Conservation (phyloP, 2,888 invertebrate species). For the Athripsodes cinereus region DNA sequence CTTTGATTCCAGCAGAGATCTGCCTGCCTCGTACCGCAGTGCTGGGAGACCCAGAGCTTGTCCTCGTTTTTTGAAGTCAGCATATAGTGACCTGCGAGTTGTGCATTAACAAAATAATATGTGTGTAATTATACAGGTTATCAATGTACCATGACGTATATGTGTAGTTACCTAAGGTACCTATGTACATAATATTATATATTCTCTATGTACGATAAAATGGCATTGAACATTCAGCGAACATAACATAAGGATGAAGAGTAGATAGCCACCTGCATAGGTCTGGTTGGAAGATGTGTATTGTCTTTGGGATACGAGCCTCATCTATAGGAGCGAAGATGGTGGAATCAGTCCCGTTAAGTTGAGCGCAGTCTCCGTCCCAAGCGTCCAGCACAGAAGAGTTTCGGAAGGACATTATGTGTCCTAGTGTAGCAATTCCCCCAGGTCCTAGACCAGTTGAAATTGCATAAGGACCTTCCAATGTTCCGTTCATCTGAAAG, state of each 20-base stretch:
- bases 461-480: constrained; percentile 50
- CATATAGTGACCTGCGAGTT: constrained; percentile 41
- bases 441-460: constrained; percentile 49
- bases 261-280: constrained; percentile 47
- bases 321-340: constrained; percentile 49
- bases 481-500: constrained; percentile 47
- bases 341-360: constrained; percentile 52
- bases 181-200: too few species aligned
- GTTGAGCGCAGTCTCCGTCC: constrained; percentile 46
- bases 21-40: constrained; percentile 44
- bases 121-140: too few species aligned
- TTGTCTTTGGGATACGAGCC: constrained; percentile 34
- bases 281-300: constrained; percentile 51
- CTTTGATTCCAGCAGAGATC: constrained; percentile 40
- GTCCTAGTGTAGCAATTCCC: constrained; percentile 44
- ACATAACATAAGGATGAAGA: too few species aligned
- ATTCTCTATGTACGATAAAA: too few species aligned
- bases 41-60: constrained; percentile 42
- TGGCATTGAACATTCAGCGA: too few species aligned
- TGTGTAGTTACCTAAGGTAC: too few species aligned
- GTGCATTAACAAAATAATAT: too few species aligned
- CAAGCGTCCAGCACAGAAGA: constrained; percentile 36
- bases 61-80: constrained; percentile 38
- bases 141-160: too few species aligned
- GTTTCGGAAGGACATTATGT: constrained; percentile 44